A percentile compares a stretch with the other conserved stretches of the same genome.
These are phyloP conservation scores for Boulengeromyrus knoepffleri DNA, from an alignment of 2,113 vertebrate genomes.

Conservation along the genomic window DNA sequence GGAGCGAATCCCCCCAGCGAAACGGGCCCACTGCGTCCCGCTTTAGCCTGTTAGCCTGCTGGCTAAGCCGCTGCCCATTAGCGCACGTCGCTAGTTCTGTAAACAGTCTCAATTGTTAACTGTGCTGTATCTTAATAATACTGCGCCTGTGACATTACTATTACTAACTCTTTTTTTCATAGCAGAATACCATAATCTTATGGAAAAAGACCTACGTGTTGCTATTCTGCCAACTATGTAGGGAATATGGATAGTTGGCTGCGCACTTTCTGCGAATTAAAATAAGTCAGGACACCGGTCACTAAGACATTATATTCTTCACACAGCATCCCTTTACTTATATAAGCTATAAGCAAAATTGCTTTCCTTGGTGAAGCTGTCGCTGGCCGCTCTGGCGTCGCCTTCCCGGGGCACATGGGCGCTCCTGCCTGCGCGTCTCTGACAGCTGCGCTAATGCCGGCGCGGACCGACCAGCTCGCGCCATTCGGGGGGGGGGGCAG, in stretches of 20 bases:
- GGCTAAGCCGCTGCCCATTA: not conserved
- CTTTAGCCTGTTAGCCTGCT: not conserved
- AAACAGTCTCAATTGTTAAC: not conserved
- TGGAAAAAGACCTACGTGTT: not conserved
- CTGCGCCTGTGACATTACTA: not conserved
- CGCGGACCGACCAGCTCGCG: not conserved
- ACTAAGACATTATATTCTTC: not conserved
- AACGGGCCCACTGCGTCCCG: not conserved
- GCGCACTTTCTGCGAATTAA: not conserved
- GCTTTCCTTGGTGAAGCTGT: not conserved
- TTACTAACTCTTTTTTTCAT: not conserved
- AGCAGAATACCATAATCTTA: not conserved
- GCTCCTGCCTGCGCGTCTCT: not conserved
- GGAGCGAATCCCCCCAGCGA: not conserved
- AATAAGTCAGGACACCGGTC: not conserved
- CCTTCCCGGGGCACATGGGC: not conserved
- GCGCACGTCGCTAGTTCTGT: not conserved
- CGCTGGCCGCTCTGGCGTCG: not conserved
- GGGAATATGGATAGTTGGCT: not conserved
- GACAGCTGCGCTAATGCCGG: not conserved
- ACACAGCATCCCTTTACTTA: not conserved
- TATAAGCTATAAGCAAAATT: not conserved
- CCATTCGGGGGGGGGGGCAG: not conserved
- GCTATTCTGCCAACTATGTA: not conserved
- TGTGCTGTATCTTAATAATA: not conserved